A percentile compares a stretch with the other conserved stretches of the same genome.
Conservation (phyloP, 1,140 invertebrate genomes). For the Epicauta chinensis region DNA sequence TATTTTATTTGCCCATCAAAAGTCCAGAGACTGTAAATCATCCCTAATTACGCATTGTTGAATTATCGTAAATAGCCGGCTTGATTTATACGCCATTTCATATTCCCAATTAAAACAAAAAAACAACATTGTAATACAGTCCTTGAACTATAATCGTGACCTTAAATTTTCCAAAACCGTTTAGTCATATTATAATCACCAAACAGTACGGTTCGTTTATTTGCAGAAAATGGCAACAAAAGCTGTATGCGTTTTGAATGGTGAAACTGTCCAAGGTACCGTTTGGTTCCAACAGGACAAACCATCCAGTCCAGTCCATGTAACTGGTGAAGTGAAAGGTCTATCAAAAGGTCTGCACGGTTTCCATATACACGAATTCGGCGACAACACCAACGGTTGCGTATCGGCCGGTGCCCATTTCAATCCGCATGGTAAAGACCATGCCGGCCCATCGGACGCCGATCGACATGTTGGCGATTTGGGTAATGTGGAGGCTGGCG, state of each 20-base stretch:
- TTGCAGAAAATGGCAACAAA: constrained; percentile 46
- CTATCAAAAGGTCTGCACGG: constrained; percentile 70
- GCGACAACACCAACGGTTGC: constrained; percentile 95
- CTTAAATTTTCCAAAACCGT: not conserved
- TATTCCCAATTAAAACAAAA: too few relatives aligned
- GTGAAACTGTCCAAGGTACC: constrained; percentile 71
- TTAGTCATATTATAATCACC: constrained; percentile 12
- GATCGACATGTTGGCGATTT: constrained; percentile 87
- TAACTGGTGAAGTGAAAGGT: constrained; percentile 67
- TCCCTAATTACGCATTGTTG: too few relatives aligned
- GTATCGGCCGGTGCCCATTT: constrained; percentile 93
- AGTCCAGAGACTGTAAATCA: too few relatives aligned
- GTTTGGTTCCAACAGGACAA: constrained; percentile 71
- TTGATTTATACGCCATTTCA: too few relatives aligned
- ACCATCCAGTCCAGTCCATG: constrained; percentile 50
- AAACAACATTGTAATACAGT: not conserved
- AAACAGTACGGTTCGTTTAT: not conserved
- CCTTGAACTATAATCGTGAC: not conserved
- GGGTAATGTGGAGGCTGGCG: constrained; percentile 76
- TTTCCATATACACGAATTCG: constrained; percentile 97
- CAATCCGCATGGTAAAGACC: constrained; percentile 80
- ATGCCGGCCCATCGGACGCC: constrained; percentile 72
- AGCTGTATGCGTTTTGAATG: constrained; percentile 80
- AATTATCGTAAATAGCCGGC: too few relatives aligned
- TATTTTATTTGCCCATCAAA: too few relatives aligned